These are phyloP conservation scores for Halcyon smyrnensis DNA, from an alignment of 2,797 vertebrate genomes.

Conservation along the genomic window DNA sequence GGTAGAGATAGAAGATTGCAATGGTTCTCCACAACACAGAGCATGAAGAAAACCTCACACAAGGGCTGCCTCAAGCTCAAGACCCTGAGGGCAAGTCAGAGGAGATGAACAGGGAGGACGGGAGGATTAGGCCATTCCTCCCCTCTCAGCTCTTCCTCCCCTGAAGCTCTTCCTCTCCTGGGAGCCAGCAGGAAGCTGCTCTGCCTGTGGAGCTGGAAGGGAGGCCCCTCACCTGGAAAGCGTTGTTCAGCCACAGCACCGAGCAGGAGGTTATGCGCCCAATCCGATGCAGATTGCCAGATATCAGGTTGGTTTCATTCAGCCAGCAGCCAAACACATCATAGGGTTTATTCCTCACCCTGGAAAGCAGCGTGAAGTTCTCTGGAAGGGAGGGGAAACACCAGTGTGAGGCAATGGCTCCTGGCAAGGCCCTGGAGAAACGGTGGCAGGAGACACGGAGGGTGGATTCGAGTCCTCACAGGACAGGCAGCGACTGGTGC, in stretches of 20 bases:
- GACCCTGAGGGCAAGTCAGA: not conserved
- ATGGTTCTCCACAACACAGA: not conserved
- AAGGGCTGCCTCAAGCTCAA: not conserved
- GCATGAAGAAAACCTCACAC: not conserved
- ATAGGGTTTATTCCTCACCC: conserved; percentile 96
- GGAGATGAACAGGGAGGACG: conserved; percentile 29
- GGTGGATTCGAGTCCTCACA: not conserved
- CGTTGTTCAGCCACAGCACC: conserved; percentile 98
- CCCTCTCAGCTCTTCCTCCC: not conserved
- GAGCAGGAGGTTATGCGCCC: conserved; percentile 96
- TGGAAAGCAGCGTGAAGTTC: conserved; percentile 90
- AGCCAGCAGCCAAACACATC: conserved; percentile 99
- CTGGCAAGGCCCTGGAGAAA: not conserved
- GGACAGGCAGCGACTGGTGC: not conserved
- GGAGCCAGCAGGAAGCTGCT: not conserved
- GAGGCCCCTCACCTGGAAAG: conserved; percentile 90
- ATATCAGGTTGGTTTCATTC: conserved; percentile 95
- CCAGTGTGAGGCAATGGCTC: rapidly evolving
- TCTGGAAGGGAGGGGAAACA: conserved; percentile 76
- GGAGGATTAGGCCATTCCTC: not conserved
- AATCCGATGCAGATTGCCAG: conserved; percentile 96
- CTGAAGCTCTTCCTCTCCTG: not conserved
- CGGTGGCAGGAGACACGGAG: rapidly evolving
- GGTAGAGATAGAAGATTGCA: not conserved
- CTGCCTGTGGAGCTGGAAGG: not conserved